Conservation (phyloP, 2,797 vertebrate species). For the Eupleurogrammus muticus region DNA sequence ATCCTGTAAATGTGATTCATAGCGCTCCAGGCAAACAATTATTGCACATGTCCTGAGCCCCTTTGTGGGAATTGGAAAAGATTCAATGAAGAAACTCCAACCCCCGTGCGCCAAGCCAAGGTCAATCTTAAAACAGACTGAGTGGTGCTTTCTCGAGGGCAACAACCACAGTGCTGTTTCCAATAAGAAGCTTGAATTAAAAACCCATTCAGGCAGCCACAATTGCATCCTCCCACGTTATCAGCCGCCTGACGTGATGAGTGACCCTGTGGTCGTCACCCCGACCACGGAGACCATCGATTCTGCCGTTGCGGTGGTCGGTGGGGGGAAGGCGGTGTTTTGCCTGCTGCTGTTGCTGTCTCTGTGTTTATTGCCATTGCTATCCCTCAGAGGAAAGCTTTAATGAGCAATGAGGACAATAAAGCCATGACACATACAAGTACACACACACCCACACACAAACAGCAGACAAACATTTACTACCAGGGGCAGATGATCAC, state of each 20-base stretch:
- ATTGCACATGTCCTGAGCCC: conserved; percentile 42
- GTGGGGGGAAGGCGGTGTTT: conserved; percentile 17
- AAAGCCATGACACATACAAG: conserved; percentile 49
- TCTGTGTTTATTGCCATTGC: conserved; percentile 57
- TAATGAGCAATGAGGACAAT: conserved; percentile 78
- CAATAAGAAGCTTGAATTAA: conserved; percentile 75
- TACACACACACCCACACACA: conserved; percentile 25
- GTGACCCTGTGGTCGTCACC: conserved; percentile 72
- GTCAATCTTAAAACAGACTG: conserved; percentile 51
- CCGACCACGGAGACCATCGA: conserved; percentile 57
- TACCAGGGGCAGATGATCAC: conserved; percentile 51
- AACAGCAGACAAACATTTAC: conserved; percentile 22
- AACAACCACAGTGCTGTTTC: conserved; percentile 37
- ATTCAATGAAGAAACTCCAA: conserved; percentile 49
- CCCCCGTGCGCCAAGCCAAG: conserved; percentile 54
- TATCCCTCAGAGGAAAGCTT: conserved; percentile 64
- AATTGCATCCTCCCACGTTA: conserved; percentile 68
- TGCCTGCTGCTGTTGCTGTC: conserved; percentile 14
- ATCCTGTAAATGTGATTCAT: conserved; percentile 43
- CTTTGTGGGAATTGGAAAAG: conserved; percentile 46
- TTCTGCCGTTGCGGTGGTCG: conserved; percentile 37
- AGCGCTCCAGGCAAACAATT: conserved; percentile 48
- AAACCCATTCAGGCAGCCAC: conserved; percentile 65
- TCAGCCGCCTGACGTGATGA: conserved; percentile 66
- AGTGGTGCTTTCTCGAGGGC: conserved; percentile 54